phyloP scores from a whole-genome alignment of 2,888 invertebrate species.

The Dorcus hopei region DNA sequence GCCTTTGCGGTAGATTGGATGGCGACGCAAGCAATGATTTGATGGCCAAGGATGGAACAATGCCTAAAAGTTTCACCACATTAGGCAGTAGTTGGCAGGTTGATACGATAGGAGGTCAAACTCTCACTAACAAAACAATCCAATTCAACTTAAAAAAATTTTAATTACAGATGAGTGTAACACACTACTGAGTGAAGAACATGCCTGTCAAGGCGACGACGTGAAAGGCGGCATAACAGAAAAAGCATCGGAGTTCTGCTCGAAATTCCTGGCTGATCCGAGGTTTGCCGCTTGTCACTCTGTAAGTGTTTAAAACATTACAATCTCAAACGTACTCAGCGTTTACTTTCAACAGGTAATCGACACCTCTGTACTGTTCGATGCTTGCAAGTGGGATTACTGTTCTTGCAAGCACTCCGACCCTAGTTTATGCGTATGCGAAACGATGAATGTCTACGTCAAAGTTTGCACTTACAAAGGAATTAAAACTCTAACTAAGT shows the following conservation, averaged over 20 bases:
- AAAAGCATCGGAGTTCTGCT: constrained; percentile 61
- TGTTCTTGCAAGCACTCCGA: constrained; percentile 59
- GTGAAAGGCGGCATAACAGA: constrained; percentile 34
- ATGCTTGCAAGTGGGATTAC: constrained; percentile 78
- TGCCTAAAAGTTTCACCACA: constrained; percentile 49
- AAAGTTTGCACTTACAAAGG: constrained; percentile 71
- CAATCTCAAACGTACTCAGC: neutral
- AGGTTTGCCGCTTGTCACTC: constrained; percentile 65
- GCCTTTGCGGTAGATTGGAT: constrained; percentile 78
- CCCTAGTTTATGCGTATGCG: constrained; percentile 69
- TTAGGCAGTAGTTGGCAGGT: constrained; percentile 62
- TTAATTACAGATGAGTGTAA: constrained; percentile 54
- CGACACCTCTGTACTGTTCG: constrained; percentile 63
- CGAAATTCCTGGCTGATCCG: constrained; percentile 59
- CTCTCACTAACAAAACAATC: neutral
- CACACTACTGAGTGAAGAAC: constrained; percentile 52
- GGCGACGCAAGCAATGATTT: constrained; percentile 69
- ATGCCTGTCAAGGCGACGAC: constrained; percentile 50
- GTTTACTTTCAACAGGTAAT: constrained; percentile 47
- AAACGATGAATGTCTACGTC: constrained; percentile 72
- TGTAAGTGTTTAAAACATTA: constrained; percentile 37
- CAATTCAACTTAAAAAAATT: neutral
- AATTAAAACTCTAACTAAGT: constrained; percentile 60
- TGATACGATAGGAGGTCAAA: constrained; percentile 41
- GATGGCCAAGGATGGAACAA: constrained; percentile 57